Evolutionary conservation across 2,797 vertebrate species (phyloP), one percentile per base, ranked within the genome.

Genomic region (Crenichthys baileyi): DNA sequence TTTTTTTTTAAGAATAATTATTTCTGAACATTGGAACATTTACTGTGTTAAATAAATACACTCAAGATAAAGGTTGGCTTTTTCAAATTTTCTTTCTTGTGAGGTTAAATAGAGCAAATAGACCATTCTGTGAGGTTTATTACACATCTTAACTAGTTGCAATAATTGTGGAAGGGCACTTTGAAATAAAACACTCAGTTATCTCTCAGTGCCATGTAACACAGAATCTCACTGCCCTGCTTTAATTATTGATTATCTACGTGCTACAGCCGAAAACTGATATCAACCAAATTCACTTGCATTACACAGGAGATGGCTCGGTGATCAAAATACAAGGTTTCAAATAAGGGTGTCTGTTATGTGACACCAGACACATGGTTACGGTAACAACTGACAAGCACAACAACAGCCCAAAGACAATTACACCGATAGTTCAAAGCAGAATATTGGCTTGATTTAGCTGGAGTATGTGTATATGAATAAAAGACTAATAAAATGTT

Each of bases 171-270:
- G 61, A 79, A 87, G 77, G 63, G 76, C 50, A 71, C 73, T 70
- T 82, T 56, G 63, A 82, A 68, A 85, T 89, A 87, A 86, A 79
- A 80, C 63, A 48, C 68, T 74, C 31, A 73, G 75, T 88, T 70
- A 73, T 79, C 85, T 61, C 46, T 85, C 44, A 51, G 76, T 74
- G 12, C 72, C 50, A 51, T 24, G 55, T 15, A 75, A 83, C 77
- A 76, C 76, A 71, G 84, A 65, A 76, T 84, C 83, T 89, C 73
- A 82, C n/a, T 84, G 77, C 78, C 78, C 53, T 70, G 60, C 75
- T 73, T 74, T 93, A 63, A 94, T 94, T 91, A 94, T 93, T 92
- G 79, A 93, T 92, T 61, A 81, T 77, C 9, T 84, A 82, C 76
- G 71, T 76, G 72, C 78, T 78, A 61, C 75, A 20, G 77, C 51